Base-by-base conservation (phyloP, 2,888 invertebrate species). In the Lamellibrachia satsuma region DNA sequence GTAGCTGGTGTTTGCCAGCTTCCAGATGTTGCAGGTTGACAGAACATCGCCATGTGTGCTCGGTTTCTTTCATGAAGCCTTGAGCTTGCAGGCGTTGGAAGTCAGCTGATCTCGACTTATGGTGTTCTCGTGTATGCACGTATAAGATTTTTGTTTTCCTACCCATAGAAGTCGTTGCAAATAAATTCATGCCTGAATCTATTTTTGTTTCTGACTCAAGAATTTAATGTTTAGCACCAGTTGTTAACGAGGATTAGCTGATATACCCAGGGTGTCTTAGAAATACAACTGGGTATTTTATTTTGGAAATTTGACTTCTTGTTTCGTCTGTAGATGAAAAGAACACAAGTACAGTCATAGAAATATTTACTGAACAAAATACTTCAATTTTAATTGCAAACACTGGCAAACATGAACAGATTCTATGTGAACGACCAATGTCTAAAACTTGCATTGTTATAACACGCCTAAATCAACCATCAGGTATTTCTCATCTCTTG, bases 331-430 rank as follows among this genome's bases (percentile, higher is more conserved):
- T 39, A 39, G 39, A 75, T 6, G 75, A 15, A 15, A 75, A 75
- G n/a, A 75, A 22, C 3, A 75, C 75, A 75, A 60, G 7, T 75
- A 75, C 22, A 75, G 75, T 22, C 75, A 75, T 75, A 75, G n/a
- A 75, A 75, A 75, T 75, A n/a, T 75, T 75, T 75, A 75, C n/a
- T 75, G 75, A 75, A 75, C 75, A 75, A 75, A 60, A 60, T 60
- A 60, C 60, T 60, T 11, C 75, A 75, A 39, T 75, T 75, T 75
- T 75, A 22, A 75, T 75, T 75, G n/a, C 75, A 55, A 55, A 55
- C 55, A 75, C 15, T 60, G 60, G 22, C 75, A 22, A 75, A 75
- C 11, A 75, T 15, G 75, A 75, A 75, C 75, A 75, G 1, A n/a
- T 75, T 22, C 75, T 75, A 75, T n/a, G 22, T n/a, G 75, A 75